Evolutionary conservation across 2,797 vertebrate genomes (phyloP).

Genomic region (Pteropus rufus): DNA sequence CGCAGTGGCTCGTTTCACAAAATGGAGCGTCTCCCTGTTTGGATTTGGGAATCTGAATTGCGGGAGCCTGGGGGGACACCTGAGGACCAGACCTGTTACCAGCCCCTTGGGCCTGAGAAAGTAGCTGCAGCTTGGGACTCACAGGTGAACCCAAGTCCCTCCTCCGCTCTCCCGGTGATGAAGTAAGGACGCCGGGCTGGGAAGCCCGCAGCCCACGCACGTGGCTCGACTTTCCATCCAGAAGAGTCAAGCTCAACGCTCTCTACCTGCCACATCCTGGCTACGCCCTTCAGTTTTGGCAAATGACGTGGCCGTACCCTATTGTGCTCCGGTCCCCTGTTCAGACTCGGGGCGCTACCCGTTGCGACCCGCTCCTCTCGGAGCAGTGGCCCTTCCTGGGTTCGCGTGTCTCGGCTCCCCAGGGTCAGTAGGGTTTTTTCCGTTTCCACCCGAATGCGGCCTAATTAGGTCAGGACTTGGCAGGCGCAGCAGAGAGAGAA

Average conservation of each 20-base stretch:
- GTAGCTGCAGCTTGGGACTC: too few species aligned
- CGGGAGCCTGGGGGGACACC: not conserved
- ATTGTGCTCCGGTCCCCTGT: not conserved
- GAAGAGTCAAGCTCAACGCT: not conserved
- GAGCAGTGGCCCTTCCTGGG: not conserved
- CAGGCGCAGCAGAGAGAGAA: not conserved
- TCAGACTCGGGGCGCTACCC: not conserved
- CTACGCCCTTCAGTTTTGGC: too few species aligned
- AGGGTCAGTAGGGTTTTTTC: not conserved
- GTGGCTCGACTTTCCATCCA: not conserved
- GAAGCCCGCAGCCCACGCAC: not conserved
- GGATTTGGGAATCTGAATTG: not conserved
- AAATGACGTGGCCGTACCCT: too few species aligned
- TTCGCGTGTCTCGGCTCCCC: not conserved
- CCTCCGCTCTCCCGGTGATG: accelerated
- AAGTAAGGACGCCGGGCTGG: not conserved
- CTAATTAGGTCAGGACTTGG: not conserved
- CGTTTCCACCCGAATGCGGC: not conserved
- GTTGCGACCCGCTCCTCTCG: not conserved
- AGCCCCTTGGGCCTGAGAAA: too few species aligned
- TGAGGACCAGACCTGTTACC: not conserved
- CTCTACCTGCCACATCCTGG: too few species aligned
- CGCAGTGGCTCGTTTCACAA: not conserved
- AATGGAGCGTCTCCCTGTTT: not conserved
- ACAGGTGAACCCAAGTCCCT: not conserved